These are phyloP conservation scores for Potamilus streckersoni DNA, from an alignment of 1,140 invertebrate genomes.

Conservation along the genomic window DNA sequence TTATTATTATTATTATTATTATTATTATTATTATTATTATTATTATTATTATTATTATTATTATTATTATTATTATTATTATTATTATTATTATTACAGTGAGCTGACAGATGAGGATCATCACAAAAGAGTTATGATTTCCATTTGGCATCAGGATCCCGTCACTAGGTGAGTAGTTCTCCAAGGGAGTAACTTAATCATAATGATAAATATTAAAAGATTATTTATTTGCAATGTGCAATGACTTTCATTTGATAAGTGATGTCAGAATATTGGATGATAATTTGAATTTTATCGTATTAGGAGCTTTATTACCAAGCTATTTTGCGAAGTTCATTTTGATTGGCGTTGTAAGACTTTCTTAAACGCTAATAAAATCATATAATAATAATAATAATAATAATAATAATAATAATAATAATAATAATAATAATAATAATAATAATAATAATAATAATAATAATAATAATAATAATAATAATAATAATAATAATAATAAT, in stretches of 20 bases:
- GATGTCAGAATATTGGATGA: background rate
- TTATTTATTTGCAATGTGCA: background rate
- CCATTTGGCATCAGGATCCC: too few species aligned
- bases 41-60: too few species aligned
- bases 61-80: too few species aligned
- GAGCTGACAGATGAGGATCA: too few species aligned
- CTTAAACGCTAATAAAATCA: too few species aligned
- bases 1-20: too few species aligned
- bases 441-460: conserved; percentile 3
- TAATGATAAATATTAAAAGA: background rate
- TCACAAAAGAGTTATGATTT: too few species aligned
- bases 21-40: too few species aligned
- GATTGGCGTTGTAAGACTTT: background rate
- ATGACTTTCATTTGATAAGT: background rate
- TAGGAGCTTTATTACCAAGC: background rate
- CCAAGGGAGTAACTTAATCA: background rate
- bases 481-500: too few species aligned
- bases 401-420: too few species aligned
- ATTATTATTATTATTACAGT: conserved; percentile 29
- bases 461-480: too few species aligned
- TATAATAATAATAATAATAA: background rate
- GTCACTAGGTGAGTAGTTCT: conserved; percentile 59
- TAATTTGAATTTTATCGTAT: background rate
- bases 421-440: background rate
- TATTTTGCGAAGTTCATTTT: background rate